Percentiles rank a stretch among this genome's conserved stretches.
phyloP scores from a whole-genome alignment of 2,888 invertebrate genomes.

The Platycheirus albimanus region DNA sequence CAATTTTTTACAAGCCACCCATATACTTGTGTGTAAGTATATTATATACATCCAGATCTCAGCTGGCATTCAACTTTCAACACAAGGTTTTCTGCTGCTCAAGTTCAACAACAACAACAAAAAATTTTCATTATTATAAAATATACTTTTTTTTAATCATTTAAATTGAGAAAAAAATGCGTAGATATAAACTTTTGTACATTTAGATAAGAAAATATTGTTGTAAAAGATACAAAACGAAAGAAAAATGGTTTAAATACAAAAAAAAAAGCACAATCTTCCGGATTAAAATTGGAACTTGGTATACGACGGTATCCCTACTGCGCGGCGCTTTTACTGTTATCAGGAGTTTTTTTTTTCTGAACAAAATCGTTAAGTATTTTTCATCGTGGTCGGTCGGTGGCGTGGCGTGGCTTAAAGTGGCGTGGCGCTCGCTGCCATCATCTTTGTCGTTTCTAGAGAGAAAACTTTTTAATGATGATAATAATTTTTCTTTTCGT shows the following conservation, averaged over 20 bases:
- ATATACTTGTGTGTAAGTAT: neutral
- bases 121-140: neutral
- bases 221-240: too few species aligned
- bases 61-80: conserved; percentile 9
- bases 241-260: neutral
- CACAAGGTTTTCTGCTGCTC: conserved; percentile 22
- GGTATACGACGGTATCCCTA: too few species aligned
- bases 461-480: conserved; percentile 51
- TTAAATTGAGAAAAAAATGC: neutral
- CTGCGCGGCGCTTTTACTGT: neutral
- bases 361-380: neutral
- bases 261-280: neutral
- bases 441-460: conserved; percentile 27
- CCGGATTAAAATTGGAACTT: neutral
- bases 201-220: neutral
- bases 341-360: neutral
- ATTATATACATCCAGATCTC: neutral
- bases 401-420: too few species aligned
- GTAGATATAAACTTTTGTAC: neutral
- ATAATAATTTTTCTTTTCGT: conserved; percentile 46
- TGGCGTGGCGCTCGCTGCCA: conserved; percentile 1
- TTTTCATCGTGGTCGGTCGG: neutral
- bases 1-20: neutral
- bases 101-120: conserved; percentile 35
- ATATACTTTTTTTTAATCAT: neutral